These are phyloP conservation scores for Drosophila meridiana DNA, from an alignment of 2,888 invertebrate genomes.

Conservation along the genomic window DNA sequence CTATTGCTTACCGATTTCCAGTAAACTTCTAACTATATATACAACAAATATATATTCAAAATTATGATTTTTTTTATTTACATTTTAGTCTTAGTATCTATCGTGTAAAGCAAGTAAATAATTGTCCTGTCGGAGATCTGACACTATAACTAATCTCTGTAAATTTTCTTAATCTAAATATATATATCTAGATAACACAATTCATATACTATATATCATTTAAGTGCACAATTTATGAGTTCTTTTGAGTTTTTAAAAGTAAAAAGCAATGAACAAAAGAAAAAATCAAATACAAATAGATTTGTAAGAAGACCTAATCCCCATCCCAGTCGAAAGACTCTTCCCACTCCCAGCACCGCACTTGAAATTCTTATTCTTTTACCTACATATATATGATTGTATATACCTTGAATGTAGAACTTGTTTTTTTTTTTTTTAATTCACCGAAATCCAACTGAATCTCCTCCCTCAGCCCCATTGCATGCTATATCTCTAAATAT, in stretches of 20 bases:
- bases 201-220: constrained; percentile 32
- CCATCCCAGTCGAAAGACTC: background rate
- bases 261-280: constrained; percentile 70
- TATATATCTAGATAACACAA: constrained; percentile 26
- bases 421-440: constrained; percentile 16
- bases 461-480: background rate
- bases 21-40: constrained; percentile 18
- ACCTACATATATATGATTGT: background rate
- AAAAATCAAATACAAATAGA: constrained; percentile 56
- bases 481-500: constrained; percentile 6
- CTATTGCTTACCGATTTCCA: constrained; percentile 41
- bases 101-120: constrained; percentile 6
- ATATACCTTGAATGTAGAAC: constrained; percentile 16
- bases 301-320: constrained; percentile 4
- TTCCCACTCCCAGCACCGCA: constrained; percentile 56
- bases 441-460: background rate
- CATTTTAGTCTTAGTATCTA: background rate
- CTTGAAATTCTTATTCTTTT: constrained; percentile 41
- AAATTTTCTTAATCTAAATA: constrained; percentile 14
- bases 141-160: background rate
- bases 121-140: background rate
- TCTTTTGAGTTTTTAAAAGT: constrained; percentile 36
- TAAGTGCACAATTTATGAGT: constrained; percentile 56
- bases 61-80: constrained; percentile 8
- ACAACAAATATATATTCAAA: background rate